Evolutionary conservation across 2,888 invertebrate genomes (phyloP).

Genomic region (Embidobia sp.): DNA sequence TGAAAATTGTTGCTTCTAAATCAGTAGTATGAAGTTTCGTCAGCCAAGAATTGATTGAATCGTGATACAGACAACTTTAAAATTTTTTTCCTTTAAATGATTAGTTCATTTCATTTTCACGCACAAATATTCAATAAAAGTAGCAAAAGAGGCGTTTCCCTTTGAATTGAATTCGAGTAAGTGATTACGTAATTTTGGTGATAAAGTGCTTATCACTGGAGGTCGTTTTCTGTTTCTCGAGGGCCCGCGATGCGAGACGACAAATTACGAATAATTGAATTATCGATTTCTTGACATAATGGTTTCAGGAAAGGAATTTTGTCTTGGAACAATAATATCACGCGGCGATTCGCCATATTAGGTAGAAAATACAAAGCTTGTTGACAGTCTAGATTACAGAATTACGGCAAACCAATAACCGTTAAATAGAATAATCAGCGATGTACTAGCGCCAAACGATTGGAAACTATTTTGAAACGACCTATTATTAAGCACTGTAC

Average conservation of each 20-base stretch:
- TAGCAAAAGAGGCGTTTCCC: no score
- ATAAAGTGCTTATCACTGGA: no score
- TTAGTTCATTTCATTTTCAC: no score
- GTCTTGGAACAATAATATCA: slow-evolving; percentile 68
- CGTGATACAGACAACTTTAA: no score
- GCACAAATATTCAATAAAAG: no score
- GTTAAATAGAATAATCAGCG: slow-evolving; percentile 80
- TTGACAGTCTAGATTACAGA: slow-evolving; percentile 80
- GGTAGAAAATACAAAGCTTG: slow-evolving; percentile 78
- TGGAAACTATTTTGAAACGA: slow-evolving; percentile 75
- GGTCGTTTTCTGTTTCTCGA: no score
- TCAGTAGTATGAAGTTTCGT: no score
- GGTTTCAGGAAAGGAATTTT: slow-evolving; percentile 20
- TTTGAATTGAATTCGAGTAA: no score
- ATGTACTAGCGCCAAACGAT: slow-evolving; percentile 72
- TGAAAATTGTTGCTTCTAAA: no score
- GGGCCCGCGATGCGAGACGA: not conserved
- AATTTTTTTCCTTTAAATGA: no score
- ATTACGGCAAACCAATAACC: slow-evolving; percentile 79
- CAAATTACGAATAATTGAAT: slow-evolving; percentile 22
- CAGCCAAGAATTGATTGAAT: no score
- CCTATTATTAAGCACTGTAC: slow-evolving; percentile 75
- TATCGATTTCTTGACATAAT: slow-evolving; percentile 28
- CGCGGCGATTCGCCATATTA: slow-evolving; percentile 76
- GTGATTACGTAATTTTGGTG: no score